Evolutionary conservation across 2,797 vertebrate genomes (phyloP), one percentile per base, ranked within the genome.

Genomic region (Anisognathus igniventris): DNA sequence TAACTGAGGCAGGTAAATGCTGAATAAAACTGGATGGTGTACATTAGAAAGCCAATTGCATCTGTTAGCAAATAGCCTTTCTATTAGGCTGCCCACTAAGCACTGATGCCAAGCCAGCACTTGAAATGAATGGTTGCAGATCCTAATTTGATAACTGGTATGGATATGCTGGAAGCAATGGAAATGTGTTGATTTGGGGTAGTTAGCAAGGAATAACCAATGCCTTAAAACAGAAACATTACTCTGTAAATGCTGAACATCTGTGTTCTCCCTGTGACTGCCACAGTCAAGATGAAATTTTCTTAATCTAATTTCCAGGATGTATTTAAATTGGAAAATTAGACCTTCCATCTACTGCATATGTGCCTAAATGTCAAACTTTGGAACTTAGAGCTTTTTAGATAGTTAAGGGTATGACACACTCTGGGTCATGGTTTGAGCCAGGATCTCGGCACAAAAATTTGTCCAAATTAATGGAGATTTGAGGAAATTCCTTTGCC

Each of bases 1-100:
- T 80, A 96, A 91, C 75, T 82, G 95, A 95, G 62, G 80, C 91
- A 97, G 91, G 93, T 96, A 95, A 97, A 89, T 58, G 64, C 53
- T 75, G 85, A 92, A 91, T 93, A 92, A 93, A 94, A 92, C 33
- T 47, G 64, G 78, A 86, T 74, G 40, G 76, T 71, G 45, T 62
- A 48, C 53, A 70, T 88, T 86, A 90, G 25, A 79, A 65, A 77
- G 71, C 40, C 31, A 78, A 73, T 58, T 80, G 39, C 73, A 67
- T 78, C 39, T 57, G 27, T 42, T 78, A 71, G 42, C 10, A 81
- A 87, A 78, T 45, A 58, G 64, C 39, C 66, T 87, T 72, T 88
- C 57, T 86, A 70, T 87, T 75, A 92, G 40, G 51, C 48, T 86
- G 50, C 24, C 61, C 44, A 68, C 33, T 39, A 83, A 22, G 7